These are phyloP conservation scores for Myotis planiceps DNA, from an alignment of 2,797 vertebrate genomes.

Conservation along the genomic window DNA sequence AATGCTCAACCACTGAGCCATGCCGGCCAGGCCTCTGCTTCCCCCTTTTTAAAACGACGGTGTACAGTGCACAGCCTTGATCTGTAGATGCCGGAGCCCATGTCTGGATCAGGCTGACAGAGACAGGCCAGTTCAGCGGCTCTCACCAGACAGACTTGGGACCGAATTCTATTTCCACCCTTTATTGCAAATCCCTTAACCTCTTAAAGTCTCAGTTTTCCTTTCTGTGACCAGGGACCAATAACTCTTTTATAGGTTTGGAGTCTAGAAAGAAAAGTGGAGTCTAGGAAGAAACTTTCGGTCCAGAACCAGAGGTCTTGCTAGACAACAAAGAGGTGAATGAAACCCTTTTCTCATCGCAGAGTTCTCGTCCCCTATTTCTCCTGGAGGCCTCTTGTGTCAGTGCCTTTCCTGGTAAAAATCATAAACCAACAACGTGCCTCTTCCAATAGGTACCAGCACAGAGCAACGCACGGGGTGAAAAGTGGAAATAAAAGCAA, in stretches of 20 bases:
- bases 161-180: neutral
- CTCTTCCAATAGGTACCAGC: neutral
- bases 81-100: neutral
- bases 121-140: neutral
- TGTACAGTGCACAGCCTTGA: neutral
- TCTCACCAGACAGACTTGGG: neutral
- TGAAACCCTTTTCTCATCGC: neutral
- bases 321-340: neutral
- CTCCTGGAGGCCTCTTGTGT: neutral
- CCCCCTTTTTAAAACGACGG: neutral
- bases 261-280: slow-evolving; percentile 17
- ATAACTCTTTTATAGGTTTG: neutral
- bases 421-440: neutral
- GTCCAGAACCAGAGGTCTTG: neutral
- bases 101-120: neutral
- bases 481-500: neutral
- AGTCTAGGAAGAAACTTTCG: neutral
- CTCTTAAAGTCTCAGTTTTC: neutral
- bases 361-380: neutral
- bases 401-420: neutral
- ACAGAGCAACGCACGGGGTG: neutral
- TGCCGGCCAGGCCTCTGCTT: neutral
- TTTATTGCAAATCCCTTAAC: neutral
- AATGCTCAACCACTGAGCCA: too few relatives aligned
- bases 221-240: neutral